Percentiles rank a stretch among this genome's conserved stretches.
Evolutionary conservation across 2,888 invertebrate species (phyloP).

Genomic region (Galerucella pusilla): DNA sequence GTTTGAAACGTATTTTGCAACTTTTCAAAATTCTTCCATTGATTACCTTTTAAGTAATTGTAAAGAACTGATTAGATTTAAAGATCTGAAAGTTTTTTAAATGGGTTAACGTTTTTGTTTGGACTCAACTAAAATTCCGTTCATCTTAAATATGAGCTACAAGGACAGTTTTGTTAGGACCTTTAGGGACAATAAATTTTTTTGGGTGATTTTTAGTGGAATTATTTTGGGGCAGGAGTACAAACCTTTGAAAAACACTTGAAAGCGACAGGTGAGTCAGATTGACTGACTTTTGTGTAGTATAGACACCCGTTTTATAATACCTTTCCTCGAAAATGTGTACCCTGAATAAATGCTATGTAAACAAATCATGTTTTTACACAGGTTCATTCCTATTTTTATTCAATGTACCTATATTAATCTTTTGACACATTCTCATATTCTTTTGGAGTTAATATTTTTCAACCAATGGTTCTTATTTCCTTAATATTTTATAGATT

Average conservation of each 20-base stretch:
- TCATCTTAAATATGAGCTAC: not conserved
- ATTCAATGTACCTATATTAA: slow-evolving; percentile 12
- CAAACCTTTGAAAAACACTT: slow-evolving; percentile 34
- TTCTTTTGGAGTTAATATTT: slow-evolving; percentile 3
- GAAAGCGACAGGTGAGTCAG: slow-evolving; percentile 39
- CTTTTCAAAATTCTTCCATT: not conserved
- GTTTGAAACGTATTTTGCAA: slow-evolving; percentile 5
- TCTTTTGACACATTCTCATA: slow-evolving; percentile 11
- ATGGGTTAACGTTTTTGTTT: not conserved
- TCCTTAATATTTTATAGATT: not conserved
- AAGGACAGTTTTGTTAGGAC: not conserved
- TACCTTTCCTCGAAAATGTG: slow-evolving; percentile 48
- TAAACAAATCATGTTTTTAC: slow-evolving; percentile 28
- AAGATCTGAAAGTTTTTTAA: not conserved
- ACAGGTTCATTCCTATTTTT: slow-evolving; percentile 12
- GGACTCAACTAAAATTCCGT: not conserved
- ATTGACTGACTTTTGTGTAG: slow-evolving; percentile 23
- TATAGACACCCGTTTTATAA: slow-evolving; percentile 35
- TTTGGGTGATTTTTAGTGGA: not conserved
- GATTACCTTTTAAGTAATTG: not conserved
- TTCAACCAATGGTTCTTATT: not conserved
- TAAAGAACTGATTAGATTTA: not conserved
- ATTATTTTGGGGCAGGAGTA: not conserved
- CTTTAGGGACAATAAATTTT: not conserved
- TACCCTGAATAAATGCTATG: slow-evolving; percentile 31